Percentiles rank a stretch among this genome's conserved stretches.
phyloP scores from a whole-genome alignment of 1,140 invertebrate species.

The Macrotrachela quadricornifera region DNA sequence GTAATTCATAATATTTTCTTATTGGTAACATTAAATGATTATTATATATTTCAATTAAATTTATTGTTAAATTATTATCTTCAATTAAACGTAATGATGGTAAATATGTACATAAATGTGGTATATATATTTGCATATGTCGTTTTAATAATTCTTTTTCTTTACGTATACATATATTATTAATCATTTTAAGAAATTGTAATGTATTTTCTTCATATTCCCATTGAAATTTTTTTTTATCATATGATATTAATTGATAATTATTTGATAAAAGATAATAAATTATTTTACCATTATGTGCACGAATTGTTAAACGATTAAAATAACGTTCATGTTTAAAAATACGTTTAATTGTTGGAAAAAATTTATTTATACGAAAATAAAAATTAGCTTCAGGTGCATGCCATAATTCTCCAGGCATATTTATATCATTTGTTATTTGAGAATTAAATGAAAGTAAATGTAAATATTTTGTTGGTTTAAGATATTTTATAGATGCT shows the following conservation, averaged over 20 bases:
- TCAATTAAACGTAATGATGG: slow-evolving; percentile 84
- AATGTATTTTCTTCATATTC: slow-evolving; percentile 72
- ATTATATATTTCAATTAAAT: slow-evolving; percentile 74
- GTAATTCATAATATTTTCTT: not conserved
- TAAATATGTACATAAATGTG: slow-evolving; percentile 73
- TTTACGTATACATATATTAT: slow-evolving; percentile 64
- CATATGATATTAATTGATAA: slow-evolving; percentile 50
- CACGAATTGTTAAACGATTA: slow-evolving; percentile 67
- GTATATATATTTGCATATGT: slow-evolving; percentile 77
- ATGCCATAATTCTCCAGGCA: slow-evolving; percentile 80
- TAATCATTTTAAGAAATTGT: slow-evolving; percentile 74
- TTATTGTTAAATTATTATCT: slow-evolving; percentile 75
- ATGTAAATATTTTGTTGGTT: not conserved
- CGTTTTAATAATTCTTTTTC: slow-evolving; percentile 77
- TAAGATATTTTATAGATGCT: not conserved
- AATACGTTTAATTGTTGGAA: slow-evolving; percentile 83
- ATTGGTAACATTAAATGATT: not conserved
- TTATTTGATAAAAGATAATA: slow-evolving; percentile 44
- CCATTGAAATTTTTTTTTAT: slow-evolving; percentile 72
- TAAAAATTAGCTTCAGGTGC: slow-evolving; percentile 61
- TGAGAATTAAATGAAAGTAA: slow-evolving; percentile 67
- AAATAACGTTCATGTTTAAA: slow-evolving; percentile 86
- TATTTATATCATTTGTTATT: slow-evolving; percentile 74
- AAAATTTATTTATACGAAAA: slow-evolving; percentile 73
- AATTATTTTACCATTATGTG: slow-evolving; percentile 77